Evolutionary conservation across 1,140 invertebrate genomes (phyloP).

Genomic region (Cotesia vestalis): DNA sequence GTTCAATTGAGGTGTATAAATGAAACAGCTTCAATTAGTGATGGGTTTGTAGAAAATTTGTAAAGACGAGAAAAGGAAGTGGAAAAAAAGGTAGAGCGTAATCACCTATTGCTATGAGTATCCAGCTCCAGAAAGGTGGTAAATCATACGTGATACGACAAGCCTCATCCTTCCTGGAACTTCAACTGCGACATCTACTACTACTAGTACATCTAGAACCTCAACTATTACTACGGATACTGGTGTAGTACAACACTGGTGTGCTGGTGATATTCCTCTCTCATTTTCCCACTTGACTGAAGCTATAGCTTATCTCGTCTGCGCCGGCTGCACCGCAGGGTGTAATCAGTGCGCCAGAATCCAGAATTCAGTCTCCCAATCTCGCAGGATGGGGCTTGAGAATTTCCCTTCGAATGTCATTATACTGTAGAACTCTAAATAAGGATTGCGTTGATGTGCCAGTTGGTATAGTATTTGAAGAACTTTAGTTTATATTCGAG

Average conservation of each 20-base stretch:
- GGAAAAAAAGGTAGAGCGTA: slow-evolving; percentile 3
- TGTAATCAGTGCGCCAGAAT: slow-evolving; percentile 37
- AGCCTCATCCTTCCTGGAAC: slow-evolving; percentile 23
- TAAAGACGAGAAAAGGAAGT: background rate
- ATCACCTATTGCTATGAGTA: slow-evolving; percentile 16
- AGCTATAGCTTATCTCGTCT: slow-evolving; percentile 43
- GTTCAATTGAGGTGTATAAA: background rate
- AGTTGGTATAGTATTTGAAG: slow-evolving; percentile 8
- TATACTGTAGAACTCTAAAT: slow-evolving; percentile 31
- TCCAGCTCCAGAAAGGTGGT: slow-evolving; percentile 8
- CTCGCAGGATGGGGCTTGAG: slow-evolving; percentile 22
- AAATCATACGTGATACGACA: slow-evolving; percentile 14
- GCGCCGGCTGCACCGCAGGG: slow-evolving; percentile 36
- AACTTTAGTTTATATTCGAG: background rate
- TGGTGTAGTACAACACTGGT: background rate
- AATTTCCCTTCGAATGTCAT: slow-evolving; percentile 37
- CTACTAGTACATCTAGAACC: too few species aligned
- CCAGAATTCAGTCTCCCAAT: slow-evolving; percentile 31
- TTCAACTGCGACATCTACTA: background rate
- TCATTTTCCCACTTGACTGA: slow-evolving; percentile 9
- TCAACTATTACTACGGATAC: background rate
- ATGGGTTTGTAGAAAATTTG: background rate
- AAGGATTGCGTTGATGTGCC: slow-evolving; percentile 28
- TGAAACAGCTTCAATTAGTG: background rate
- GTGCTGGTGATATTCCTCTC: background rate